Evolutionary conservation across 2,113 vertebrate genomes (phyloP).

Genomic region (Cheilinus undulatus): DNA sequence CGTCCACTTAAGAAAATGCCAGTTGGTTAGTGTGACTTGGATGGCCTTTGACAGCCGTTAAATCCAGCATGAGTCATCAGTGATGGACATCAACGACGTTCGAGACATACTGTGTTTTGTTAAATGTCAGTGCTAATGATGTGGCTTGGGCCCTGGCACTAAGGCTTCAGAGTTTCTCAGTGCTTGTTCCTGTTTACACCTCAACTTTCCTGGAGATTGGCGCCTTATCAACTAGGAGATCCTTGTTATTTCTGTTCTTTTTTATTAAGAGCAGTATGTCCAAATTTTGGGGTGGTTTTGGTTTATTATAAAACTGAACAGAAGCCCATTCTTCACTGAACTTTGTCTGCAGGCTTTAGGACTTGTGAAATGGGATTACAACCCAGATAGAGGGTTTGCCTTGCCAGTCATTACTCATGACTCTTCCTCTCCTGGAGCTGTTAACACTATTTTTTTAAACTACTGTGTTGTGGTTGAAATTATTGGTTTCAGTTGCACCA

Average conservation of each 20-base stretch:
- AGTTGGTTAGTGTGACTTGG: conserved; percentile 42
- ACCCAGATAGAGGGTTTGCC: conserved; percentile 36
- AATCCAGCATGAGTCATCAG: conserved; percentile 64
- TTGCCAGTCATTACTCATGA: conserved; percentile 62
- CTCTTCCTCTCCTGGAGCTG: conserved; percentile 65
- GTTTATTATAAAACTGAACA: conserved; percentile 10
- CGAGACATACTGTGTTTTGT: conserved; percentile 55
- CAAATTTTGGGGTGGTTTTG: neutral
- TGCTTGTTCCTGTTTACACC: conserved; percentile 76
- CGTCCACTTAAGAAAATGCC: conserved; percentile 36
- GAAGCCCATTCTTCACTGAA: conserved; percentile 10
- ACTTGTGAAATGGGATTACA: conserved; percentile 46
- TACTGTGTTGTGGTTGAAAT: conserved; percentile 62
- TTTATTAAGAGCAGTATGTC: neutral
- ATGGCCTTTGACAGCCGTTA: conserved; percentile 47
- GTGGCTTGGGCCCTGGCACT: conserved; percentile 60
- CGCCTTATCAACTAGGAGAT: conserved; percentile 10
- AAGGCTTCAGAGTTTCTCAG: conserved; percentile 63
- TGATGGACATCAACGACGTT: conserved; percentile 47
- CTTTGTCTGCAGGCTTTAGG: conserved; percentile 35
- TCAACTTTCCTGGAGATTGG: conserved; percentile 65
- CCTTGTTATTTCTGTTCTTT: conserved; percentile 7
- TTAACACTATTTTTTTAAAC: conserved; percentile 73
- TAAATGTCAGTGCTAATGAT: conserved; percentile 71
- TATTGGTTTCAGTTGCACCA: conserved; percentile 68